Conservation (phyloP, 2,113 vertebrate genomes). For the Stictonetta naevosa region DNA sequence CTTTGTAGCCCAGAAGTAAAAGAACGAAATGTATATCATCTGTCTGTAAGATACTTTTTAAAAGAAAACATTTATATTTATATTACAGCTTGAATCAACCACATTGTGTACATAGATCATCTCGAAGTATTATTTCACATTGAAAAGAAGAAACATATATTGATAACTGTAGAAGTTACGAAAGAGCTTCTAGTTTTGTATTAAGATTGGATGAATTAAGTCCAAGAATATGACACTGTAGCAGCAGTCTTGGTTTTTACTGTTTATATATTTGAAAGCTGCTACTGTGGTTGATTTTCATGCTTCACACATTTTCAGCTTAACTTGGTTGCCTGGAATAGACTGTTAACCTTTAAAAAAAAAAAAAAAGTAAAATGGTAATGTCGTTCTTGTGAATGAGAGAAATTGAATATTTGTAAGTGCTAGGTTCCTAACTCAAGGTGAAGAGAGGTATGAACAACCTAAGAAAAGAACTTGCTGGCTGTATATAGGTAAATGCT, state of each 20-base stretch:
- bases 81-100: constrained; percentile 88
- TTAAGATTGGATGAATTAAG: constrained; percentile 73
- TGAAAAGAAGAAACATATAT: constrained; percentile 93
- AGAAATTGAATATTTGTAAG: constrained; percentile 62
- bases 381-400: constrained; percentile 62
- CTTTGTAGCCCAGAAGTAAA: constrained; percentile 78
- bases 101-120: constrained; percentile 94
- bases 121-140: constrained; percentile 99
- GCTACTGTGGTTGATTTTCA: constrained; percentile 70
- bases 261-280: constrained; percentile 74
- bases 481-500: constrained; percentile 86
- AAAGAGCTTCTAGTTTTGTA: constrained; percentile 96
- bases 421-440: constrained; percentile 77
- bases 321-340: constrained; percentile 75
- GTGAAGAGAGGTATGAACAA: constrained; percentile 83
- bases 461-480: constrained; percentile 93
- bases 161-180: constrained; percentile 87
- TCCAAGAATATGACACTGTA: constrained; percentile 57
- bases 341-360: constrained; percentile 86
- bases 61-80: constrained; percentile 89
- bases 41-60: constrained; percentile 81
- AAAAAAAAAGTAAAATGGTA: constrained; percentile 65
- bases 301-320: constrained; percentile 67
- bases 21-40: constrained; percentile 86
- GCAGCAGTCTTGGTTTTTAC: constrained; percentile 74